These are phyloP conservation scores for Myiozetetes cayanensis DNA, from an alignment of 2,113 vertebrate species.

Conservation along the genomic window DNA sequence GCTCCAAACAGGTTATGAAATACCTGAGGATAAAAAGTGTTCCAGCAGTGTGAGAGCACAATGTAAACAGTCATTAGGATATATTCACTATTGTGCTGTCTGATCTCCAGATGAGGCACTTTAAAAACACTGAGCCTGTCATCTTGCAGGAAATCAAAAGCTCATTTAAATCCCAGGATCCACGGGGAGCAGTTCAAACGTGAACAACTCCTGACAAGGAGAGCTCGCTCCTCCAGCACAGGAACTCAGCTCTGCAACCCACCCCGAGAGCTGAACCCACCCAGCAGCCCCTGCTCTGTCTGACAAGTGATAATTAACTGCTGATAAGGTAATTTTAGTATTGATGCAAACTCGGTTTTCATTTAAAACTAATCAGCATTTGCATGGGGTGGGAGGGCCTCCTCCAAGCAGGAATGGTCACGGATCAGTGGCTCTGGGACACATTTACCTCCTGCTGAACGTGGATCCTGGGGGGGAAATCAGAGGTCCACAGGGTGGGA, in stretches of 20 bases:
- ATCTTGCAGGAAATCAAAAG: slow-evolving; percentile 14
- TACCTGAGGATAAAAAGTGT: background rate
- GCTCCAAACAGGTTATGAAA: background rate
- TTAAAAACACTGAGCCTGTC: background rate
- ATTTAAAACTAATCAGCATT: slow-evolving; percentile 62
- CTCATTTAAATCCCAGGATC: slow-evolving; percentile 1
- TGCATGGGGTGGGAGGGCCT: background rate
- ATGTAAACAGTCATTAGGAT: slow-evolving; percentile 7
- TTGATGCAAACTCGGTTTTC: slow-evolving; percentile 63
- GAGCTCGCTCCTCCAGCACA: background rate
- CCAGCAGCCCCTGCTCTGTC: slow-evolving; percentile 11
- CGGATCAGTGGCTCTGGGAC: background rate
- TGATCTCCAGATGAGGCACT: background rate
- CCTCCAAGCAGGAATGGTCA: background rate
- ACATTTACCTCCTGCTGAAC: background rate
- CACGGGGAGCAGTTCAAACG: slow-evolving; percentile 1
- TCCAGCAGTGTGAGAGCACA: background rate
- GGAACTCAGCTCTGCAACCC: background rate
- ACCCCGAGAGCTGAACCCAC: slow-evolving; percentile 50
- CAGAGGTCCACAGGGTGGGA: background rate
- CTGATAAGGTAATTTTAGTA: slow-evolving; percentile 69
- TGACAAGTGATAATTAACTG: slow-evolving; percentile 80
- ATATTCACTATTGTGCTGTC: background rate
- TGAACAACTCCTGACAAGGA: background rate
- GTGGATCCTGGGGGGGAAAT: background rate